Conservation (phyloP, 35 echinoderm and acorn worm species). For the Lytechinus pictus region DNA sequence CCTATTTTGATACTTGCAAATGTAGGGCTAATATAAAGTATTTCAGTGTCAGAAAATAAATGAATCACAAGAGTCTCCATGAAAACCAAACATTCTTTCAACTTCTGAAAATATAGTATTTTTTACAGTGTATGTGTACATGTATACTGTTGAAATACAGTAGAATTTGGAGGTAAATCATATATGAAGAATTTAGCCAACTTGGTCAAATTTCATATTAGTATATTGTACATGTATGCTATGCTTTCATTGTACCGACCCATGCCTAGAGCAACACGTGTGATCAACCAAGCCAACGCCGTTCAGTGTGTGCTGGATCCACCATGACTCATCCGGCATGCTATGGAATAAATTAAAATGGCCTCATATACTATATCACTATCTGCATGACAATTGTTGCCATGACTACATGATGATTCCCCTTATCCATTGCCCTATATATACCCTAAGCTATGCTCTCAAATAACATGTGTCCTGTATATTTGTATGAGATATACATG, state of each 20-base stretch:
- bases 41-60: too few species aligned
- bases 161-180: too few species aligned
- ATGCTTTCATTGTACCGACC: neutral
- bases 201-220: neutral
- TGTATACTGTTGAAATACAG: too few species aligned
- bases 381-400: slow-evolving; percentile 11
- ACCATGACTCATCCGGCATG: neutral
- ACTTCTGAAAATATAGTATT: too few species aligned
- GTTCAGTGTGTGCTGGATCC: neutral
- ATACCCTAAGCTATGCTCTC: neutral
- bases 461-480: neutral
- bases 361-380: neutral
- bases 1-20: too few species aligned
- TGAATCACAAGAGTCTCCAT: too few species aligned
- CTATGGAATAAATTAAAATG: neutral
- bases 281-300: neutral
- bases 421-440: neutral
- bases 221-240: neutral
- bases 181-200: too few species aligned
- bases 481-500: neutral
- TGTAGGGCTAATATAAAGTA: too few species aligned
- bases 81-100: too few species aligned
- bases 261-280: neutral
- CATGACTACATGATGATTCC: neutral
- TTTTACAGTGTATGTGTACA: too few species aligned